Evolutionary conservation across 2,113 vertebrate species (phyloP).

Genomic region (Fregetta grallaria): DNA sequence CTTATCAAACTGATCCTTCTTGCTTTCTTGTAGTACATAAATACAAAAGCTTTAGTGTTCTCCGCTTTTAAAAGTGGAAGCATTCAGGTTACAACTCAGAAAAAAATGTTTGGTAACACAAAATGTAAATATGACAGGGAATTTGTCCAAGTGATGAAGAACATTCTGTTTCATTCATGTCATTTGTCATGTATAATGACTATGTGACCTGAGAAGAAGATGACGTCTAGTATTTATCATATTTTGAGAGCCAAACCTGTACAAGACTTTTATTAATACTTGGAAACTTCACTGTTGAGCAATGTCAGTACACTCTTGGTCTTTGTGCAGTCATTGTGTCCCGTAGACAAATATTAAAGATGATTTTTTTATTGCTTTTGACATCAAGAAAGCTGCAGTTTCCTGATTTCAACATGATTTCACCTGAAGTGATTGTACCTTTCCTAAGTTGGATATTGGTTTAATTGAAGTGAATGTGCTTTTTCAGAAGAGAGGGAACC

Average conservation of each 20-base stretch:
- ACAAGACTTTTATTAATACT: background rate
- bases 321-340: background rate
- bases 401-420: slow-evolving; percentile 3
- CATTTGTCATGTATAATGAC: background rate
- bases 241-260: slow-evolving; percentile 5
- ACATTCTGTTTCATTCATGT: slow-evolving; percentile 15
- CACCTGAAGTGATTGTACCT: background rate
- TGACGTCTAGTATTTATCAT: background rate
- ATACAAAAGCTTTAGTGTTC: background rate
- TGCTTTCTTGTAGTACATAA: background rate
- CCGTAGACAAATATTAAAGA: background rate
- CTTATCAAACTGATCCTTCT: background rate
- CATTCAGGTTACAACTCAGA: background rate
- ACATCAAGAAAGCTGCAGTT: background rate
- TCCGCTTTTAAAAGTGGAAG: background rate
- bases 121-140: background rate
- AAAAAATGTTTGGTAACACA: background rate
- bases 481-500: background rate
- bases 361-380: background rate
- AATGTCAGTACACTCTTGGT: background rate
- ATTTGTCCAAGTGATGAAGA: slow-evolving; percentile 1
- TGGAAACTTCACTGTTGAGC: background rate
- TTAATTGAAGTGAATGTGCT: background rate
- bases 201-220: background rate
- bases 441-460: background rate